Conservation (phyloP, 2,113 vertebrate species). For the Cercocebus atys region DNA sequence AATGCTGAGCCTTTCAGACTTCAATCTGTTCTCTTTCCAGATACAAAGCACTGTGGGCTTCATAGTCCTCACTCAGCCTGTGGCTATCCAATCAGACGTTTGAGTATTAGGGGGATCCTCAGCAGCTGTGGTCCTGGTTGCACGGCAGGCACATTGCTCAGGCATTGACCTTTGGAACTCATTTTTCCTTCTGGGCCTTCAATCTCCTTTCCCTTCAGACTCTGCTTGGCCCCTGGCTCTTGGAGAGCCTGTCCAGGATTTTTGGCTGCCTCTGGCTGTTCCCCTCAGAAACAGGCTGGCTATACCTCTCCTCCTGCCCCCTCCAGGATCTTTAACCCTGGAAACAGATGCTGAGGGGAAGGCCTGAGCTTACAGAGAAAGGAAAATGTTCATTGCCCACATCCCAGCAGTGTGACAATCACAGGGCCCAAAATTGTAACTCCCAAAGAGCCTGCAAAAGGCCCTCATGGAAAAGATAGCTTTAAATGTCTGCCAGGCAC, state of each 20-base stretch:
- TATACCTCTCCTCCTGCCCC: not conserved
- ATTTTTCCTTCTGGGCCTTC: not conserved
- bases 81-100: accelerated
- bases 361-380: not conserved
- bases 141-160: not conserved
- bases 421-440: not conserved
- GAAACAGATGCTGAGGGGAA: not conserved
- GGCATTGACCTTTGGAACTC: not conserved
- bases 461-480: not conserved
- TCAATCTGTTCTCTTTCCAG: not conserved
- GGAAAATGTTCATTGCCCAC: not conserved
- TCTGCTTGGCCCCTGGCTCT: not conserved
- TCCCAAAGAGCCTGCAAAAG: not conserved
- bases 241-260: not conserved
- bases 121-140: not conserved
- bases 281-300: not conserved
- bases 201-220: not conserved
- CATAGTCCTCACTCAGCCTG: not conserved
- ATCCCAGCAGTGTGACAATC: not conserved
- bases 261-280: not conserved
- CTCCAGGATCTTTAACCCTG: not conserved
- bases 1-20: not conserved
- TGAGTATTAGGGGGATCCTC: too few species aligned
- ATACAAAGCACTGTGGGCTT: not conserved
- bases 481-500: not conserved